phyloP scores from a whole-genome alignment of 2,113 vertebrate species.

The Daubentonia madagascariensis region DNA sequence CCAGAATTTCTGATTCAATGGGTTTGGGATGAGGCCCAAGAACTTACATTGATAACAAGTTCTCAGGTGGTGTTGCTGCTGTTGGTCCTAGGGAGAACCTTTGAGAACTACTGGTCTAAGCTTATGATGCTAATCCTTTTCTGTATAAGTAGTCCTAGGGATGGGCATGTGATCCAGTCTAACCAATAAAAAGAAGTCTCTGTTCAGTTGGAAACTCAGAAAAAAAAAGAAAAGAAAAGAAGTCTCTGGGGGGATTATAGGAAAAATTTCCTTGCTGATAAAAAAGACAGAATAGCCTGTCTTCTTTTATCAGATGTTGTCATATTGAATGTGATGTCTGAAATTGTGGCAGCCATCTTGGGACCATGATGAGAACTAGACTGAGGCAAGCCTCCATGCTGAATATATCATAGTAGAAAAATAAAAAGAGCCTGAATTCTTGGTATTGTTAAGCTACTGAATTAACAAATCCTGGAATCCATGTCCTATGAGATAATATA shows the following conservation, averaged over 20 bases:
- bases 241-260: not conserved
- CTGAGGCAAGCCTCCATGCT: not conserved
- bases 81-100: not conserved
- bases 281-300: not conserved
- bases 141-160: not conserved
- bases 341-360: not conserved
- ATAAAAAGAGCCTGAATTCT: not conserved
- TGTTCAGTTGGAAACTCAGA: too few species aligned
- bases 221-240: too few species aligned
- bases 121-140: not conserved
- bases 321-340: not conserved
- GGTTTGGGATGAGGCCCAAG: not conserved
- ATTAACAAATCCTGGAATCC: not conserved
- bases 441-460: not conserved
- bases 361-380: not conserved
- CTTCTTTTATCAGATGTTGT: not conserved
- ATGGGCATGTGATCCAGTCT: not conserved
- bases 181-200: not conserved
- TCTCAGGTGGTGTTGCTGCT: not conserved
- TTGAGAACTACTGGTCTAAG: not conserved
- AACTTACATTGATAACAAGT: too few species aligned
- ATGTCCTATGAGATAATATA: not conserved
- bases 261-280: not conserved
- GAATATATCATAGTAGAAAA: not conserved
- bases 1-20: not conserved